A percentile compares a stretch with the other conserved stretches of the same genome.
Evolutionary conservation across 1,140 invertebrate genomes (phyloP).

Genomic region (Chelonus insularis): DNA sequence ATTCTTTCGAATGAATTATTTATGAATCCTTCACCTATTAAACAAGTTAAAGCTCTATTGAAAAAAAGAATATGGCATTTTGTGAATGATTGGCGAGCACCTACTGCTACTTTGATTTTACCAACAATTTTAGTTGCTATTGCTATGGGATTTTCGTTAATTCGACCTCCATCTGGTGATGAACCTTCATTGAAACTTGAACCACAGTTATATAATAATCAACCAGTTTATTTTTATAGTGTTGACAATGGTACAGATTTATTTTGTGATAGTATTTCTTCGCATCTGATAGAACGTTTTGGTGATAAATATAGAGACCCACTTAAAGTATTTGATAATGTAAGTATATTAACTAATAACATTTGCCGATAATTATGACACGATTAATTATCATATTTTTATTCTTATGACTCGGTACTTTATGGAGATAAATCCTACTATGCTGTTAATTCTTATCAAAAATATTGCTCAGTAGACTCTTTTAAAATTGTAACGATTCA

Average conservation of each 20-base stretch:
- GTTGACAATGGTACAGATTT: slow-evolving; percentile 42
- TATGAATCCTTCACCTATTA: slow-evolving; percentile 40
- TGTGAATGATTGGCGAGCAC: slow-evolving; percentile 63
- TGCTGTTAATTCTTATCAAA: too few species aligned
- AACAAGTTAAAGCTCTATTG: slow-evolving; percentile 55
- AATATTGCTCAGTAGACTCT: too few species aligned
- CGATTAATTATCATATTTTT: too few species aligned
- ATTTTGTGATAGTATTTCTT: slow-evolving; percentile 45
- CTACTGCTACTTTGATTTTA: slow-evolving; percentile 65
- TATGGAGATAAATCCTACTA: too few species aligned
- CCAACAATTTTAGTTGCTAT: slow-evolving; percentile 67
- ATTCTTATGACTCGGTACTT: too few species aligned
- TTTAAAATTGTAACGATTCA: too few species aligned
- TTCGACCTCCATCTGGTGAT: slow-evolving; percentile 66
- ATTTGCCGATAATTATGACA: too few species aligned
- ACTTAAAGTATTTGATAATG: slow-evolving; percentile 48
- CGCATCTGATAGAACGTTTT: slow-evolving; percentile 48
- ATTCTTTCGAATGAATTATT: slow-evolving; percentile 39
- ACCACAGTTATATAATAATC: slow-evolving; percentile 60
- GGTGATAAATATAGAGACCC: slow-evolving; percentile 49
- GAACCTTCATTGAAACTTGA: slow-evolving; percentile 62
- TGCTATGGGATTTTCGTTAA: slow-evolving; percentile 70
- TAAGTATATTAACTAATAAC: too few species aligned
- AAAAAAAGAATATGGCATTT: slow-evolving; percentile 66
- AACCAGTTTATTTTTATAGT: slow-evolving; percentile 60